Percentiles rank a stretch among this genome's conserved stretches.
phyloP scores from a whole-genome alignment of 2,113 vertebrate genomes.

The Oxyura jamaicensis region DNA sequence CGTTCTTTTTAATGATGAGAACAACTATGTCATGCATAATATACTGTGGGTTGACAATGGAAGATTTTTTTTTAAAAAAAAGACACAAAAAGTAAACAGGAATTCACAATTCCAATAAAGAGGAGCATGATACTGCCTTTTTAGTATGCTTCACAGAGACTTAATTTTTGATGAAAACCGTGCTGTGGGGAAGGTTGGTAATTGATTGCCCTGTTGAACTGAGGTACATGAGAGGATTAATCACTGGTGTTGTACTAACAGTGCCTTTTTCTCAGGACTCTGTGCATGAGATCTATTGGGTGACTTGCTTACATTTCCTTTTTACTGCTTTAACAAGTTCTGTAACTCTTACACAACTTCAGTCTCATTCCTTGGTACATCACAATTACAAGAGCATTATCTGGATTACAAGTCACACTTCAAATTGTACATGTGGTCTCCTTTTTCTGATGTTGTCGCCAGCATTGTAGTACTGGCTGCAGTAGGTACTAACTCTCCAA shows the following conservation, averaged over 20 bases:
- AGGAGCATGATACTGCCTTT: not conserved
- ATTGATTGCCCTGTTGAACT: not conserved
- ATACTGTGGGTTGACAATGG: not conserved
- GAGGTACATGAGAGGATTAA: not conserved
- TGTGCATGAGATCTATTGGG: not conserved
- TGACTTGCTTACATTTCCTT: not conserved
- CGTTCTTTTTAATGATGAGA: not conserved
- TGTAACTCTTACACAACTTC: not conserved
- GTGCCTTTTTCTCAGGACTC: not conserved
- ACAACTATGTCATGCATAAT: not conserved
- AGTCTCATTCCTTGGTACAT: not conserved
- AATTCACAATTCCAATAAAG: not conserved
- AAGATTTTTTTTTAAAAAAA: not conserved
- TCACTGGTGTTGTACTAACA: not conserved
- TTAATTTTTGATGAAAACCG: conserved; percentile 6
- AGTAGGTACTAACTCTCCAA: not conserved
- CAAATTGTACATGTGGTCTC: not conserved
- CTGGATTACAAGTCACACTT: not conserved
- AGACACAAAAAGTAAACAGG: not conserved
- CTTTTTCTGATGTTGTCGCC: not conserved
- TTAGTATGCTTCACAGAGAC: not conserved
- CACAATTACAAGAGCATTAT: not conserved
- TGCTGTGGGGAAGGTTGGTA: not conserved
- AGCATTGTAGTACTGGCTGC: not conserved
- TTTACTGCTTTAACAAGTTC: not conserved